Evolutionary conservation across 2,797 vertebrate genomes (phyloP), one percentile per base, ranked within the genome.

Genomic region (Cirrhinus mrigala): DNA sequence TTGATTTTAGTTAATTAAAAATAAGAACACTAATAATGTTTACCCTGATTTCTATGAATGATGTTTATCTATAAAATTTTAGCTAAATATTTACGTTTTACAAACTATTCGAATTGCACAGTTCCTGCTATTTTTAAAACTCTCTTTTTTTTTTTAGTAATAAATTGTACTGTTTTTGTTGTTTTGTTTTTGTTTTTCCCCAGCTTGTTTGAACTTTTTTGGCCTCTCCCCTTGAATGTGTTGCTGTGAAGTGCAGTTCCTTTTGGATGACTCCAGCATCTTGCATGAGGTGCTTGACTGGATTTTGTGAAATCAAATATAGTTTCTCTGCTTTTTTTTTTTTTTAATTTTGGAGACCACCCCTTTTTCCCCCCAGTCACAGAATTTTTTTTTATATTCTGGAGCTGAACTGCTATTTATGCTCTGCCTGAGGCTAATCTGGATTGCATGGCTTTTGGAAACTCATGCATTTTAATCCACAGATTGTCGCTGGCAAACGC

Each of bases 201-300:
- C 1, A 58, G 27, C 62, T 74, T 68, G 37, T 70, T 37, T 58
- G 15, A 44, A 24, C 3, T 58, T 85, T 69, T 74, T 79, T 20
- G 1, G 46, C n/a, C 9, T 40, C 52, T 82, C 75, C 60, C 76
- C 20, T 87, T 69, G 83, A 86, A 89, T 89, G 90, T 85, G 88
- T 87, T 86, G 81, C 66, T 91, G 91, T 88, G 90, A 85, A 87
- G 89, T 90, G 88, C 88, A n/a, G 71, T 56, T 81, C 73, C 86
- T 88, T 93, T 91, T 94, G 91, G 90, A 90, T 92, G 92, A 88
- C 89, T 89, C 81, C 91, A 92, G 93, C 93, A 93, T 92, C 90
- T 91, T 95, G 94, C 93, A 95, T 96, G 94, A 93, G 82, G 85
- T 94, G 93, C 92, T 94, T 94, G 92, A 93, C 92, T 93, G 92